Evolutionary conservation across 2,113 vertebrate species (phyloP), one percentile per base, ranked within the genome.

Genomic region (Grantiella picta): DNA sequence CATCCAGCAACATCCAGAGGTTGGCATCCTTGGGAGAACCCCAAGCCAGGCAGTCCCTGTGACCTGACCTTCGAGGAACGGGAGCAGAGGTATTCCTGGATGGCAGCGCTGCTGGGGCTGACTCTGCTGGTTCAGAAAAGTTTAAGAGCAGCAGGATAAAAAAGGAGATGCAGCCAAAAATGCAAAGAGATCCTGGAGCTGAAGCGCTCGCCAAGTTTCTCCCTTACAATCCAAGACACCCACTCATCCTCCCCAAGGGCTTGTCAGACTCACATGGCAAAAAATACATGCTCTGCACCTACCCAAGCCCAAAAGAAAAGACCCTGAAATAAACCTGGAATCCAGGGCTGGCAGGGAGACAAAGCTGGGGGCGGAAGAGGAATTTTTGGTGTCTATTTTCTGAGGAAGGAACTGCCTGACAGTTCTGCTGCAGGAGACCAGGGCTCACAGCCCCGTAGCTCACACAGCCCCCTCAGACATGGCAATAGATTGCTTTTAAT

Each of bases 231-330:
- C 94, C 76, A 77, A 94, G 91, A 95, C 93, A 93, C 88, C 94
- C 92, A 96, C 94, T 96, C 94, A 93, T 96, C 93, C 92, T 94
- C 91, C 93, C 88, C 76, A 89, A 83, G 96, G 96, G 88, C 93
- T 76, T 96, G 96, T 96, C 96, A 97, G 96, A 96, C 95, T 96
- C 82, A 80, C 79, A 96, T 86, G 93, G 94, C 88, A 96, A 95
- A 95, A 93, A 95, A 97, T 94, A 97, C 49, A 94, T 0, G 64
- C 90, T 92, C 90, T 79, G 89, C 93, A 94, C 91, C 91, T 91
- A 94, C 94, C 93, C 63, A 3, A 94, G 88, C 85, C 93, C 90
- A 78, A 96, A 96, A 95, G 92, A 94, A 93, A 95, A 82, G 94
- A 93, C 95, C 88, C 82, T 92, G 45, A 96, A 97, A 96, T 96